A percentile compares a stretch with the other conserved stretches of the same genome.
Evolutionary conservation across 2,113 vertebrate species (phyloP).

Genomic region (Erinaceus europaeus): DNA sequence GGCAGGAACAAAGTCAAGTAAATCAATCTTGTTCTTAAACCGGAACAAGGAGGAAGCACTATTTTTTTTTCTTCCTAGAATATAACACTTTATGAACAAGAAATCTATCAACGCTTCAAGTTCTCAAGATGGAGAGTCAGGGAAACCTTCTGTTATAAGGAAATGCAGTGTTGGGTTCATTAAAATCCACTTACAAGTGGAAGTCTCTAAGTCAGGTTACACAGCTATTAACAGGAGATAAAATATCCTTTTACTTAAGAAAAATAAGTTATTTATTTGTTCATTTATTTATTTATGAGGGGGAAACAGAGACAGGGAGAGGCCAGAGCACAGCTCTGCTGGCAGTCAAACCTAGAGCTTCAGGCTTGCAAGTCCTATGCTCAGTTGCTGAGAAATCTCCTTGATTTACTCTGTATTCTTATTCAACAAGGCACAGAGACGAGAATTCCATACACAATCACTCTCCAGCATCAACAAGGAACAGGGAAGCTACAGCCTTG

Average conservation of each 20-base stretch:
- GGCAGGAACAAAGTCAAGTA: not conserved
- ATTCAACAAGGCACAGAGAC: not conserved
- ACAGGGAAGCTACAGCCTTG: not conserved
- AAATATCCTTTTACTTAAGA: too few species aligned
- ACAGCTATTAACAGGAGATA: not conserved
- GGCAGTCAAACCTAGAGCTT: too few species aligned
- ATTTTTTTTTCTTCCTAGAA: not conserved
- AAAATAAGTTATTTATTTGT: too few species aligned
- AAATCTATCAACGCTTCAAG: not conserved
- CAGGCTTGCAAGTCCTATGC: too few species aligned
- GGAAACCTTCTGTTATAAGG: not conserved
- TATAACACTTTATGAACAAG: not conserved
- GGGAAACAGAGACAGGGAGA: too few species aligned
- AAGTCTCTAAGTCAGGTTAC: too few species aligned
- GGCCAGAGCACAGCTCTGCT: too few species aligned
- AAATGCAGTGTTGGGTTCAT: not conserved
- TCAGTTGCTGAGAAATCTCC: too few species aligned
- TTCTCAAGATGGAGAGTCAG: not conserved
- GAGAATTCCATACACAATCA: not conserved
- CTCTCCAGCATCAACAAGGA: not conserved
- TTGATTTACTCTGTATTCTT: not conserved
- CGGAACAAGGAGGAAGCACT: not conserved
- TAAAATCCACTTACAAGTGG: not conserved
- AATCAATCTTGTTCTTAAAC: not conserved
- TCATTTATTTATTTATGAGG: too few species aligned